phyloP scores from a whole-genome alignment of 1,140 invertebrate species.

The Calycopis cecrops region DNA sequence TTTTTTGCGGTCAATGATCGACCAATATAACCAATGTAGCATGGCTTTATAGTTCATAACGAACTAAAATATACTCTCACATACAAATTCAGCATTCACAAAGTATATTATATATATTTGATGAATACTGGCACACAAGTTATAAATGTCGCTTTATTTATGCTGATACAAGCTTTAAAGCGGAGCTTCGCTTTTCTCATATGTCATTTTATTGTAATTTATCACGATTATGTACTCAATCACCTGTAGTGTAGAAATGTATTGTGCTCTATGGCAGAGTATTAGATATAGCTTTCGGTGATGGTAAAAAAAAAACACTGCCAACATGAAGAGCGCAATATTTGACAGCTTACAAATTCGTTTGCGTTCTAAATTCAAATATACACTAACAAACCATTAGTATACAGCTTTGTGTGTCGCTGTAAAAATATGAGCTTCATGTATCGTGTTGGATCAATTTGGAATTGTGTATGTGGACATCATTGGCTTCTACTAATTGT shows the following conservation, averaged over 20 bases:
- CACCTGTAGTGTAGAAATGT: constrained; percentile 15
- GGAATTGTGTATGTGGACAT: constrained; percentile 62
- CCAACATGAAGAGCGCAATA: background rate
- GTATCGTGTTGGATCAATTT: constrained; percentile 64
- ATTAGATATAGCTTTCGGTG: background rate
- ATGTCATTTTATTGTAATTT: constrained; percentile 30
- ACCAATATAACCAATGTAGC: constrained; percentile 11
- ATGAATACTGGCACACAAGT: constrained; percentile 3
- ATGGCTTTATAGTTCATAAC: constrained; percentile 27
- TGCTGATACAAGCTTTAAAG: constrained; percentile 43
- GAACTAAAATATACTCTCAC: background rate
- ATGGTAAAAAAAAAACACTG: background rate
- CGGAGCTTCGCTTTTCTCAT: constrained; percentile 66
- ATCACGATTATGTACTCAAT: constrained; percentile 25
- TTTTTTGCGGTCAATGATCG: no score
- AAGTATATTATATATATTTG: background rate
- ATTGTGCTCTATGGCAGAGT: constrained; percentile 1
- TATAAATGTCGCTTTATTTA: constrained; percentile 34
- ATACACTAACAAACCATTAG: constrained; percentile 71
- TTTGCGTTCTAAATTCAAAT: constrained; percentile 42
- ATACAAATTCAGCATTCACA: background rate
- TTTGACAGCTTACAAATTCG: constrained; percentile 19
- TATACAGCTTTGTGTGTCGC: constrained; percentile 60
- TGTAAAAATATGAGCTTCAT: constrained; percentile 39
- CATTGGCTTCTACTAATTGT: constrained; percentile 51